These are phyloP conservation scores for Rutpela maculata DNA, from an alignment of 2,888 invertebrate species.

Conservation along the genomic window DNA sequence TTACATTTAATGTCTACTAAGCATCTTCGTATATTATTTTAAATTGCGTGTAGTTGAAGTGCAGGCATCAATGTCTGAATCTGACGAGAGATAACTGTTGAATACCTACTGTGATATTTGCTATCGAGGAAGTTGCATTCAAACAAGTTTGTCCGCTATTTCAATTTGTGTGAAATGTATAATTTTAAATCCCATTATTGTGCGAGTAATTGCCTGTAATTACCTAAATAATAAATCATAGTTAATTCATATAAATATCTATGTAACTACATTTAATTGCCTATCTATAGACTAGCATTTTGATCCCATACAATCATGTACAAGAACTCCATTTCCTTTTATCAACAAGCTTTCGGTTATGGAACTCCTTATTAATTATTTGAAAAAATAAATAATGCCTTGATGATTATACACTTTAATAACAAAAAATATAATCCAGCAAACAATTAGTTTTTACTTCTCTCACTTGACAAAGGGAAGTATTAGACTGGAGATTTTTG, in stretches of 20 bases:
- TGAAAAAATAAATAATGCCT: slow-evolving; percentile 7
- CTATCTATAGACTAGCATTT: not conserved
- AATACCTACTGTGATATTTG: not conserved
- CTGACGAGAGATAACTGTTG: not conserved
- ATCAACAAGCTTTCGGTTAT: slow-evolving; percentile 10
- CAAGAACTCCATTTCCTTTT: not conserved
- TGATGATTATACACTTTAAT: not conserved
- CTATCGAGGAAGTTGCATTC: slow-evolving; percentile 4
- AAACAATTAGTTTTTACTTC: no score
- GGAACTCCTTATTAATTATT: slow-evolving; percentile 12
- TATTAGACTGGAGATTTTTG: no score
- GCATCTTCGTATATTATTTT: not conserved
- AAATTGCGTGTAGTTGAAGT: not conserved
- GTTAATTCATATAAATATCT: slow-evolving; percentile 1
- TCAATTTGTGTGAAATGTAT: slow-evolving; percentile 18
- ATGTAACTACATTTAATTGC: slow-evolving; percentile 16
- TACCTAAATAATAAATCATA: slow-evolving; percentile 7
- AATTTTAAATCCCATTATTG: slow-evolving; percentile 9
- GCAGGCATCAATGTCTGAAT: not conserved
- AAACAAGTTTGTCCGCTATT: not conserved
- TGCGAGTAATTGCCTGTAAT: slow-evolving; percentile 3
- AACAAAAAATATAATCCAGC: no score
- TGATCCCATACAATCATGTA: not conserved
- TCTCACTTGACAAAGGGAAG: no score
- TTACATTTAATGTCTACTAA: no score